Evolutionary conservation across 2,113 vertebrate genomes (phyloP).

Genomic region (Prunella himalayana): DNA sequence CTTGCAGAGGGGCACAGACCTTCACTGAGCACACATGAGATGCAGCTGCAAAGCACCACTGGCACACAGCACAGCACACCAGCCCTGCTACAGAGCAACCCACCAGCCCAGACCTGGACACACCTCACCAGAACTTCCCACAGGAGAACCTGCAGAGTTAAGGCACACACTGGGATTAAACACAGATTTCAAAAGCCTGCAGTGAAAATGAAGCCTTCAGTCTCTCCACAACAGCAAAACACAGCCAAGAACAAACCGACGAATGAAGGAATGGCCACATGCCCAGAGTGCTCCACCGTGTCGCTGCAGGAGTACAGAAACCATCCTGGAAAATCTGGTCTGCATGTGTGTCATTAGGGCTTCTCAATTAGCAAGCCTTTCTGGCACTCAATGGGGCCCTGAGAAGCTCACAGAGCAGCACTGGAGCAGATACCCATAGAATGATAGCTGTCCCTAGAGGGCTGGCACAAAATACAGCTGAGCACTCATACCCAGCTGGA

Average conservation of each 20-base stretch:
- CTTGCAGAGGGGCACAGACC: background rate
- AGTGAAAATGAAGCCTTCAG: conserved; percentile 26
- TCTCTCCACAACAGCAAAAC: background rate
- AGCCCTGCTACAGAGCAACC: background rate
- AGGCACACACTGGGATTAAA: background rate
- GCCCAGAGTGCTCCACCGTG: conserved; percentile 17
- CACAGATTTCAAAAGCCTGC: background rate
- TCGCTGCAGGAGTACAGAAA: conserved; percentile 15
- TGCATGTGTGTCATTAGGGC: background rate
- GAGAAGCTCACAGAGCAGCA: background rate
- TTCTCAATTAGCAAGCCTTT: conserved; percentile 20
- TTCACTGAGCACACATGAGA: background rate
- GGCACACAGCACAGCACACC: background rate
- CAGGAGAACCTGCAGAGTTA: background rate
- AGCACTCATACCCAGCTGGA: background rate
- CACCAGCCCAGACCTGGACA: background rate
- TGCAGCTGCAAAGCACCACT: background rate
- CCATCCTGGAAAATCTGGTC: background rate
- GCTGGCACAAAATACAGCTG: background rate
- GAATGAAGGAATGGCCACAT: conserved; percentile 40
- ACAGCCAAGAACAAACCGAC: conserved; percentile 3
- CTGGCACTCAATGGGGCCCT: background rate
- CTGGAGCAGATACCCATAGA: background rate
- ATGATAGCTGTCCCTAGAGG: background rate
- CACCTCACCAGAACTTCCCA: background rate